Percentiles rank a stretch among this genome's conserved stretches.
phyloP scores from a whole-genome alignment of 37 sponge, comb jelly and placozoan genomes.

The Eunapius fragilis region DNA sequence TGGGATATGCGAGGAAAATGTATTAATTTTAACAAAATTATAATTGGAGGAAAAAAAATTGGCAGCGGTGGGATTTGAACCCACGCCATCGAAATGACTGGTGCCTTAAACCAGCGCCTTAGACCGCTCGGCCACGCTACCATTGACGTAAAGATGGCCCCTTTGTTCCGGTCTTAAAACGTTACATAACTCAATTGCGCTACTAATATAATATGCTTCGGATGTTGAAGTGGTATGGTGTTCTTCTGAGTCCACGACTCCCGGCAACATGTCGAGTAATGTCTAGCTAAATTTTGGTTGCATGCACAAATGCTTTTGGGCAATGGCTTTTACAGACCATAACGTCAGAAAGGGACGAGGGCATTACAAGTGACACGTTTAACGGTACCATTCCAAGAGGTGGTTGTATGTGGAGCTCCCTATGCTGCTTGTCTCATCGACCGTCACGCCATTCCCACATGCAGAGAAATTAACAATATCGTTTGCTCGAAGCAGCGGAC shows the following conservation, averaged over 20 bases:
- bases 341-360: neutral
- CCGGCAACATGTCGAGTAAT: neutral
- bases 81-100: slow-evolving; percentile 98
- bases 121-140: slow-evolving; percentile 97
- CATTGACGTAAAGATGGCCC: neutral
- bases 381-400: slow-evolving; percentile 61
- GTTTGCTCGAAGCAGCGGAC: slow-evolving; percentile 84
- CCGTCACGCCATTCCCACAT: neutral
- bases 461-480: slow-evolving; percentile 70
- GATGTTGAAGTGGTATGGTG: neutral
- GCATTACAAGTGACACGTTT: slow-evolving; percentile 23
- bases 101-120: slow-evolving; percentile 98
- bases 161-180: neutral
- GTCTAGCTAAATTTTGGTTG: neutral
- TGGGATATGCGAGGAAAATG: no score
- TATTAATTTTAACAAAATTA: neutral
- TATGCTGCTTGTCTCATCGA: no score
- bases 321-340: neutral
- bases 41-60: slow-evolving; percentile 44
- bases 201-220: neutral
- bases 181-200: no score
- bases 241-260: neutral
- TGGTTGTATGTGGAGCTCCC: neutral
- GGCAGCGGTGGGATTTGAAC: slow-evolving; percentile 98
- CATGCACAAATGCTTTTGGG: neutral